These are phyloP conservation scores for Sterrhoptilus dennistouni DNA, from an alignment of 2,113 vertebrate species.

Conservation along the genomic window DNA sequence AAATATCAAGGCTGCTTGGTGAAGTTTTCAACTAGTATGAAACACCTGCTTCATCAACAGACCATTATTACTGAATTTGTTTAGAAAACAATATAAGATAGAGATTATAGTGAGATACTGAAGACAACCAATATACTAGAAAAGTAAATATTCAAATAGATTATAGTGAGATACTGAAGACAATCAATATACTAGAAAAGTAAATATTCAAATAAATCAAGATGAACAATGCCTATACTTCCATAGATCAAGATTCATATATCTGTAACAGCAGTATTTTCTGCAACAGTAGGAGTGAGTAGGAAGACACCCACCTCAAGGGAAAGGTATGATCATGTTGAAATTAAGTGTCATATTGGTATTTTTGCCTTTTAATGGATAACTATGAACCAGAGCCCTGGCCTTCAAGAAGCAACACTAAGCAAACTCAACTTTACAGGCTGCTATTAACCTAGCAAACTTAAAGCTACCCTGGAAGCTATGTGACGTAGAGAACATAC, in stretches of 20 bases:
- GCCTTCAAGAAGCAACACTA: neutral
- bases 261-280: neutral
- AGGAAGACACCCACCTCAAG: neutral
- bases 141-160: neutral
- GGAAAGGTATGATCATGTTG: neutral
- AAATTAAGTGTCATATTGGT: neutral
- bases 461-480: neutral
- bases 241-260: neutral
- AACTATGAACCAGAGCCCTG: neutral
- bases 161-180: neutral
- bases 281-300: neutral
- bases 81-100: neutral
- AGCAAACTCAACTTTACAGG: neutral
- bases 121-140: neutral
- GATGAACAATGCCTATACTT: neutral
- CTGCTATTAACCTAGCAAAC: neutral
- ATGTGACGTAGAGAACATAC: neutral
- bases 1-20: neutral
- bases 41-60: neutral
- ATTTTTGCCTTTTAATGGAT: neutral
- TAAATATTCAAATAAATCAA: neutral
- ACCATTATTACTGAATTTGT: neutral
- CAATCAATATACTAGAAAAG: neutral
- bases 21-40: neutral
- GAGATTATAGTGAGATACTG: neutral